Conservation (phyloP, 2,888 invertebrate genomes). For the Magallana nippona region DNA sequence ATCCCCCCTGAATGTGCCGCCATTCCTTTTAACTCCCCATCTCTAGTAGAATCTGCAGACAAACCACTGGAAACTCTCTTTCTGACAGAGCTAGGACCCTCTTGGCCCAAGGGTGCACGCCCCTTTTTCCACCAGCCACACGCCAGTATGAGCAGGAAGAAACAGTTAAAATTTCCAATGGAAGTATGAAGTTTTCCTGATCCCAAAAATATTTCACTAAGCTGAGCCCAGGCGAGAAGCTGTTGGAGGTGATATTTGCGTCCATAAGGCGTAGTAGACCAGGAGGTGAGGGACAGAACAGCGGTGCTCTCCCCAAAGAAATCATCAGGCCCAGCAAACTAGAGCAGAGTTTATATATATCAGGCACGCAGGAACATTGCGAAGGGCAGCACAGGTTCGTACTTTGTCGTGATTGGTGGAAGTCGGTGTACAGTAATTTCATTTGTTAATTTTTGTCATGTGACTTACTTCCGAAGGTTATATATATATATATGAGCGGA, state of each 20-base stretch:
- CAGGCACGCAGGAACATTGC: too few species aligned
- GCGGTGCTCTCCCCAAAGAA: too few species aligned
- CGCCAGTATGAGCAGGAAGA: slow-evolving; percentile 11
- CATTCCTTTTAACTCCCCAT: neutral
- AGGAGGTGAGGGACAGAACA: neutral
- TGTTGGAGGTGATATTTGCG: neutral
- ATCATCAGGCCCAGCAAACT: too few species aligned
- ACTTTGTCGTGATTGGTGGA: too few species aligned
- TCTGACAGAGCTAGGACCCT: neutral
- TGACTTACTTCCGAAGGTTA: too few species aligned
- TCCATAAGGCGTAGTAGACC: neutral
- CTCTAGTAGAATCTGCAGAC: too few species aligned
- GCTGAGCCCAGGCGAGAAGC: neutral
- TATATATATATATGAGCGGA: too few species aligned
- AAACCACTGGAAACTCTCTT: neutral
- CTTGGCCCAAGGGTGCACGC: neutral
- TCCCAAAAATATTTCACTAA: neutral
- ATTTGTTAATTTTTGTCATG: too few species aligned
- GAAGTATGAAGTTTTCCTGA: neutral
- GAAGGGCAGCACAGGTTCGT: too few species aligned
- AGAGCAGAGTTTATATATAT: too few species aligned
- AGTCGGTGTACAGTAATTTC: too few species aligned
- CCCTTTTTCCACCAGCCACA: neutral
- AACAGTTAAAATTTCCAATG: neutral
- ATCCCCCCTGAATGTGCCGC: neutral